Base-by-base conservation (phyloP, 2,888 invertebrate genomes). In the Caenorhabditis afra region DNA sequence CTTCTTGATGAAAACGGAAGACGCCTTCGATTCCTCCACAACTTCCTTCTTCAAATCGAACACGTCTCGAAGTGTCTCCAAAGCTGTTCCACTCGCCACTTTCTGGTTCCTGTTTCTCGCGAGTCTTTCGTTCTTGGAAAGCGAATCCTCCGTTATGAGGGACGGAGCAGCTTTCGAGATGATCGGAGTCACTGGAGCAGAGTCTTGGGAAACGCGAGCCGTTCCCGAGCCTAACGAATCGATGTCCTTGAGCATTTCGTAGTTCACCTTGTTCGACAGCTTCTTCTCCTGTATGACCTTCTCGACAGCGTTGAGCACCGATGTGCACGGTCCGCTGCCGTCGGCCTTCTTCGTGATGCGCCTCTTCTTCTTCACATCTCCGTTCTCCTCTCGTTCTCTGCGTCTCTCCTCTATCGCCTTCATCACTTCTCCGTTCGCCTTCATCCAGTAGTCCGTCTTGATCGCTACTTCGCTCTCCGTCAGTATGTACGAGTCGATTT, bases 221-320 rank as follows among this genome's bases (percentile, higher is more conserved):
- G 44, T 18, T 10, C 64, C 64, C 1, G 14, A 20, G 10, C 59
- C 16, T 37, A 66, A 55, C 1, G 68, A 64, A 11, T 84, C 82
- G 47, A 84, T 61, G 47, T 83, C 82, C 53, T 86, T 87, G 39
- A 98, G 91, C 45, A 97, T 97, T 86, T 98, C 97, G 90, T 99
- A 99, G 91, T 99, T 97, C 67, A 99, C 97, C 93, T 99, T 99
- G 4, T 94, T 94, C 3, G 98, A 98, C 83, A 98, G 94, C 90
- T 95, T 95, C 91, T 96, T 96, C 90, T 97, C 97, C 85, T 88
- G 95, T 20, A 98, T 92, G 94, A 98, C 96, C 91, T 96, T 96
- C 90, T 96, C 95, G 53, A 98, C 96, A 0, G 97, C 97, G 91
- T 97, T 97, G 3, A 95, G 95, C 67, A 91, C 91, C 1, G 91